Evolutionary conservation across 2,797 vertebrate genomes (phyloP).

Genomic region (Melanotaenia parkinsoni): DNA sequence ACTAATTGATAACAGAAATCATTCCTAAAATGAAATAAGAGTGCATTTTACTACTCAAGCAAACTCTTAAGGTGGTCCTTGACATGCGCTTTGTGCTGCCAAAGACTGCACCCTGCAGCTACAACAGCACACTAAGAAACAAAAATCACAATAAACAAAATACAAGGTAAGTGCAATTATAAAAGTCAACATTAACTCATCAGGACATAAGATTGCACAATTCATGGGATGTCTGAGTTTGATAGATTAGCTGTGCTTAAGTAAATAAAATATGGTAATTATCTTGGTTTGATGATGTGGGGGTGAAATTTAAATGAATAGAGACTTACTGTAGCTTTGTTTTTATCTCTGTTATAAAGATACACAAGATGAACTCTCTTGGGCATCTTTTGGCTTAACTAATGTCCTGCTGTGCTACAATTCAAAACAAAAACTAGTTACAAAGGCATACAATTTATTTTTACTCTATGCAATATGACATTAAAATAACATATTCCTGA

Average conservation of each 20-base stretch:
- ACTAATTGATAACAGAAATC: conserved; percentile 54
- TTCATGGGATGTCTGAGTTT: neutral
- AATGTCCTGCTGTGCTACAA: neutral
- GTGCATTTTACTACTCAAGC: conserved; percentile 29
- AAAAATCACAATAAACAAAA: conserved; percentile 59
- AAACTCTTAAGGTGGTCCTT: conserved; percentile 50
- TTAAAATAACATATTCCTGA: no score
- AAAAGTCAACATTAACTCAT: conserved; percentile 50
- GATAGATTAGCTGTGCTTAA: conserved; percentile 44
- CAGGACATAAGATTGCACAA: conserved; percentile 65
- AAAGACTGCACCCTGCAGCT: conserved; percentile 60
- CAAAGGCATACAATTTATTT: neutral
- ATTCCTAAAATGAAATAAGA: conserved; percentile 19
- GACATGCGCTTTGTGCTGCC: conserved; percentile 56
- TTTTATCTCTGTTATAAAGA: neutral
- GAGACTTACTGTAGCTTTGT: neutral
- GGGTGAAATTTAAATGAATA: neutral
- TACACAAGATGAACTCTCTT: neutral
- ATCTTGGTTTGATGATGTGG: conserved; percentile 7
- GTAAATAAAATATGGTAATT: conserved; percentile 30
- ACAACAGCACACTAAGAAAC: conserved; percentile 45
- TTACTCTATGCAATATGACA: neutral
- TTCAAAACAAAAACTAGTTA: neutral
- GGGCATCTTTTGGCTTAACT: neutral
- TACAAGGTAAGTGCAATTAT: conserved; percentile 47